phyloP scores from a whole-genome alignment of 1,140 invertebrate species.

The Lucilia sericata region DNA sequence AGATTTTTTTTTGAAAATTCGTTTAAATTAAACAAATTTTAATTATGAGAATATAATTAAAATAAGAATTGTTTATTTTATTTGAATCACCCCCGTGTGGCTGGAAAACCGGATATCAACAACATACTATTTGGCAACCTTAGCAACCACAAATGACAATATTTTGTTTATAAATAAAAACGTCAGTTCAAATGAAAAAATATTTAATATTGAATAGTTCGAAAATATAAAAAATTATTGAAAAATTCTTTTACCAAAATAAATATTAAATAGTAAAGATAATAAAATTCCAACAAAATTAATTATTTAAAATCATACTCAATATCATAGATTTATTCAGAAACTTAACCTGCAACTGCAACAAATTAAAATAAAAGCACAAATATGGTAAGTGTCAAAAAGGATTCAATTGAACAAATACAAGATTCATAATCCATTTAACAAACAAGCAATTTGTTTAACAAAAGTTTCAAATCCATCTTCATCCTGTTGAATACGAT shows the following conservation, averaged over 20 bases:
- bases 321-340: too few relatives aligned
- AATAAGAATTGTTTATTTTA: neutral
- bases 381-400: constrained; percentile 34
- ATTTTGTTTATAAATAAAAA: neutral
- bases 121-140: neutral
- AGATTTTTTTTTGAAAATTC: too few relatives aligned
- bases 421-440: constrained; percentile 28
- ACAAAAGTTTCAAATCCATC: neutral
- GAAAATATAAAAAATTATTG: too few relatives aligned
- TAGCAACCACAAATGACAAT: neutral
- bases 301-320: neutral
- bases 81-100: neutral
- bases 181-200: neutral
- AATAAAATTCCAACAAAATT: neutral
- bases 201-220: too few relatives aligned
- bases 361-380: neutral
- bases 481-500: constrained; percentile 9
- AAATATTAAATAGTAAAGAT: neutral
- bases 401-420: neutral
- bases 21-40: too few relatives aligned
- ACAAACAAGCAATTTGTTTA: neutral
- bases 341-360: neutral
- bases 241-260: neutral
- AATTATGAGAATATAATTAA: too few relatives aligned
- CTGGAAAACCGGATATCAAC: neutral